phyloP scores from a whole-genome alignment of 2,113 vertebrate species.

The Dipodomys ordii region DNA sequence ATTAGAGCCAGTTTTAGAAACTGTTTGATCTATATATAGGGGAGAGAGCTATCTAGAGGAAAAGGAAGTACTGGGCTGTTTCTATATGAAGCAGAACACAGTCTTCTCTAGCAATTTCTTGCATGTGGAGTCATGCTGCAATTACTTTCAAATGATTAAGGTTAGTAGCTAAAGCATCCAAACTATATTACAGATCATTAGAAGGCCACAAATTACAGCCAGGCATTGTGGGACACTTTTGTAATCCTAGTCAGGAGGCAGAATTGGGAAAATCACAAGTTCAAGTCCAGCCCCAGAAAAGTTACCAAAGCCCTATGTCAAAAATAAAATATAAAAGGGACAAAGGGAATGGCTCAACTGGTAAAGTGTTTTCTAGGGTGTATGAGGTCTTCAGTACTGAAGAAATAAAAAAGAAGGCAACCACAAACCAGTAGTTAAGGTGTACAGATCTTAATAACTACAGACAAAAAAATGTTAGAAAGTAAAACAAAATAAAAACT shows the following conservation, averaged over 20 bases:
- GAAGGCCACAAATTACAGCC: background rate
- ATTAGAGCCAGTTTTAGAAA: constrained; percentile 76
- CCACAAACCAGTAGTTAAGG: background rate
- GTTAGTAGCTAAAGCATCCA: background rate
- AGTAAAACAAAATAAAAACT: constrained; percentile 25
- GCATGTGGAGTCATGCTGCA: background rate
- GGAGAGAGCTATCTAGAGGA: constrained; percentile 72
- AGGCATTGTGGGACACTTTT: too few relatives aligned
- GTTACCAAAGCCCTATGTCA: too few relatives aligned
- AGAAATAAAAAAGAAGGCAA: too few relatives aligned
- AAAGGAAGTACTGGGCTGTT: constrained; percentile 63
- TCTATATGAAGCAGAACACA: constrained; percentile 49
- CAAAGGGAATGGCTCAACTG: too few relatives aligned
- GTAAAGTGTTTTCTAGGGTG: too few relatives aligned
- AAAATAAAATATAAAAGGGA: too few relatives aligned
- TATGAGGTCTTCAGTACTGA: too few relatives aligned
- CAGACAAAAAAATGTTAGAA: background rate
- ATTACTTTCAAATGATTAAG: constrained; percentile 44
- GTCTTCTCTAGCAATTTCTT: constrained; percentile 54
- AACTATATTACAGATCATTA: constrained; percentile 20
- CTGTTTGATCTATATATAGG: constrained; percentile 79
- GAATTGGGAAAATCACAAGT: too few relatives aligned
- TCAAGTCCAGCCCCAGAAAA: too few relatives aligned
- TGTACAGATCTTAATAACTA: background rate
- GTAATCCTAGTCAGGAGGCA: too few relatives aligned